Conservation (phyloP, 1,140 invertebrate genomes). For the Zaprionus vittiger region DNA sequence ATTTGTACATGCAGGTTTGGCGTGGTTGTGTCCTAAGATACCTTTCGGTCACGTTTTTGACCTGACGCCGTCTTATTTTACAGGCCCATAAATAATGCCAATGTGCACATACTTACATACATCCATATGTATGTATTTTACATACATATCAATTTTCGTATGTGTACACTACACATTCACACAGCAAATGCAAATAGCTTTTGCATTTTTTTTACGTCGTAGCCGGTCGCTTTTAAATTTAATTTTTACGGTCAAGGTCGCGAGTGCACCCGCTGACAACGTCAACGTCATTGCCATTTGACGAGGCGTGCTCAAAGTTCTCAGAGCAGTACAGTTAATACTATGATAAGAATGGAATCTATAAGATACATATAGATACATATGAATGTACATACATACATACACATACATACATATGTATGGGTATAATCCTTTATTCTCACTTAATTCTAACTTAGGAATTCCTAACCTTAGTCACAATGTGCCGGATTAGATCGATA, state of each 20-base stretch:
- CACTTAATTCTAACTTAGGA: no score
- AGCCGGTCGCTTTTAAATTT: slow-evolving; percentile 73
- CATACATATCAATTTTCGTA: slow-evolving; percentile 3
- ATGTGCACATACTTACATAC: not conserved
- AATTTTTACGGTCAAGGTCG: slow-evolving; percentile 82
- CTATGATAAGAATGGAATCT: not conserved
- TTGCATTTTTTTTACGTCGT: slow-evolving; percentile 75
- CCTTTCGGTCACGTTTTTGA: not conserved
- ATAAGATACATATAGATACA: not conserved
- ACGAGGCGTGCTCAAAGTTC: slow-evolving; percentile 23
- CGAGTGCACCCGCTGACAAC: slow-evolving; percentile 39
- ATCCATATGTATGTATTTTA: not conserved
- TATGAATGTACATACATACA: no score
- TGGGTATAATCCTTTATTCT: no score
- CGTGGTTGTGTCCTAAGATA: not conserved
- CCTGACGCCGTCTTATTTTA: not conserved
- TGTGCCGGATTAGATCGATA: no score
- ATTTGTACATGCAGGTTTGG: not conserved
- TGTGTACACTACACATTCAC: slow-evolving; percentile 17
- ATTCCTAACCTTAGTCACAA: no score
- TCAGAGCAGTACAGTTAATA: not conserved
- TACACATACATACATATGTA: no score
- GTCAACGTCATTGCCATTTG: slow-evolving; percentile 23
- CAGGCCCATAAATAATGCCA: not conserved
- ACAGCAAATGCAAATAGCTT: slow-evolving; percentile 51